Evolutionary conservation across 2,113 vertebrate genomes (phyloP), one percentile per base, ranked within the genome.

Genomic region (Forbesichthys agassizii): DNA sequence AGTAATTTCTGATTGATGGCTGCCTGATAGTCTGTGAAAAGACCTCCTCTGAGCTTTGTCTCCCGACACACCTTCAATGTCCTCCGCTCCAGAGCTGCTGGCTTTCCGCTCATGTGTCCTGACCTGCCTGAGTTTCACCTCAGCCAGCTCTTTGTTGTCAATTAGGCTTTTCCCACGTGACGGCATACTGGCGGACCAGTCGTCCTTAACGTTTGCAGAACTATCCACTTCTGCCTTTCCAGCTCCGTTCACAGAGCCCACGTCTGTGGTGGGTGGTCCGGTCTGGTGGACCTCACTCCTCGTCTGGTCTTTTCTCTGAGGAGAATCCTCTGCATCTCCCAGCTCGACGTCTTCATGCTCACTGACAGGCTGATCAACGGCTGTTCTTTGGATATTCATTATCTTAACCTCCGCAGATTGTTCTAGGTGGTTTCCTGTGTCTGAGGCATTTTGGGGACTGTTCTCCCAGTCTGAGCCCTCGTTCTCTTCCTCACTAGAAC

Each of bases 1-100:
- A 69, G 91, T 91, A 75, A 93, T 87, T 81, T 93, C 91, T 0
- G 86, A 78, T 61, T 86, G 90, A 33, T 77, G 77, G 75, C 88
- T 82, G 51, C 88, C 87, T 33, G 91, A 90, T 53, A 88, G 75
- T 42, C 86, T 87, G 36, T 89, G 75, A 20, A 86, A 58, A 46
- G 88, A 85, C 3, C 84, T 83, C 79, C 74, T 89, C 73, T 88
- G 86, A 14, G 80, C 65, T 73, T 82, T 87, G 54, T 92, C 89
- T 5, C 80, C 75, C 33, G 83, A 4, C 8, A 87, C 55, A 66
- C 80, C 71, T 46, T 91, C 91, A 0, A 82, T 58, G 46, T 89
- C 86, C 55, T 89, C 87, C 9, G 16, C 74, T 36, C 82, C 83
- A 5, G 86, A 86, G 20, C 75, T 87, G 48, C 88, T 90, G 74